These are phyloP conservation scores for Agrochola litura DNA, from an alignment of 2,888 invertebrate species.

Conservation along the genomic window DNA sequence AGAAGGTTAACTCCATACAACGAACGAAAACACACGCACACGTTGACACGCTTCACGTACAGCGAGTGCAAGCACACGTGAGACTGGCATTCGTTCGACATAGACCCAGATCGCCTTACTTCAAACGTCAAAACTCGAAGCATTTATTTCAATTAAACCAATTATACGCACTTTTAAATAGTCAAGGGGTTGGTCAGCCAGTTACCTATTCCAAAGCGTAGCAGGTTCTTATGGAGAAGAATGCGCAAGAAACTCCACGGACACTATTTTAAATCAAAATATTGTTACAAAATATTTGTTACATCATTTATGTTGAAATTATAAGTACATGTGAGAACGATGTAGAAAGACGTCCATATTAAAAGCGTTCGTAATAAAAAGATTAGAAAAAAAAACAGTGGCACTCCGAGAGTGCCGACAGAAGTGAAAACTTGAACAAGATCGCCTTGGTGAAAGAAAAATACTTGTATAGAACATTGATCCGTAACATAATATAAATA, in stretches of 20 bases:
- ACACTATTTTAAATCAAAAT: neutral
- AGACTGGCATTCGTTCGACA: neutral
- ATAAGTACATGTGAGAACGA: neutral
- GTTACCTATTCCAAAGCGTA: neutral
- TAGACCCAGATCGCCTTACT: neutral
- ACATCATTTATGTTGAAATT: neutral
- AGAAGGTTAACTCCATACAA: constrained; percentile 5
- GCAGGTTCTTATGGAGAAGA: neutral
- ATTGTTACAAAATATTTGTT: neutral
- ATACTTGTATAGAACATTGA: too few species aligned
- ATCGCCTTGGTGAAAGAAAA: too few species aligned
- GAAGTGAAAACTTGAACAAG: too few species aligned
- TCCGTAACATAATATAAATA: too few species aligned
- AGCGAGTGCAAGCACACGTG: neutral
- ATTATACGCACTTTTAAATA: neutral
- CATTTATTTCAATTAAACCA: neutral
- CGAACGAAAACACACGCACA: neutral
- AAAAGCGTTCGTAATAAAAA: neutral
- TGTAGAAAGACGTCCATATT: neutral
- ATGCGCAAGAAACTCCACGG: neutral
- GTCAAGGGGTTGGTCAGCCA: too few species aligned
- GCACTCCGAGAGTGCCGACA: too few species aligned
- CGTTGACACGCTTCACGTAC: neutral
- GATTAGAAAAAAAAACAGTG: too few species aligned
- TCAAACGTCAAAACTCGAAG: neutral